phyloP scores from a whole-genome alignment of 2,888 invertebrate genomes.

The Cerastis leucographa region DNA sequence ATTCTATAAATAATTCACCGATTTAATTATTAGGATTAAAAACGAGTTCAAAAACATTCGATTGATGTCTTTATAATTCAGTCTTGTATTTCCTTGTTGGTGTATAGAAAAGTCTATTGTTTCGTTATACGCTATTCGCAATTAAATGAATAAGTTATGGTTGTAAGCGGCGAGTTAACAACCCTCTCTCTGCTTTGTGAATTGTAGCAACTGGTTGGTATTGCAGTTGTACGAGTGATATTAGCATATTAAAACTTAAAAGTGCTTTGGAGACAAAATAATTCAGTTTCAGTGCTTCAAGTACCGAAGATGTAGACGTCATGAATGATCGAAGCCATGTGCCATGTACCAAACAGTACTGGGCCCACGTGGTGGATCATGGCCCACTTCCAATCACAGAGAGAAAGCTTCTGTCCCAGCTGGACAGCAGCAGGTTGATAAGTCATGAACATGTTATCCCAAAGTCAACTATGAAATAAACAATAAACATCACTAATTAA shows the following conservation, averaged over 20 bases:
- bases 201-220: constrained; percentile 31
- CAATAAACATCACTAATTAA: constrained; percentile 18
- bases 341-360: neutral
- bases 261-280: neutral
- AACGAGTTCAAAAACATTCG: constrained; percentile 14
- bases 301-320: no score
- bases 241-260: constrained; percentile 16
- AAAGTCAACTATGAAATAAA: neutral
- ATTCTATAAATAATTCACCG: constrained; percentile 11
- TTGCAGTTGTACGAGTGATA: constrained; percentile 15
- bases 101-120: constrained; percentile 48
- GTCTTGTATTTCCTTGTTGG: constrained; percentile 35
- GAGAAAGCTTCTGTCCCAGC: neutral
- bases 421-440: no score
- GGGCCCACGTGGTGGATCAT: neutral
- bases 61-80: constrained; percentile 18
- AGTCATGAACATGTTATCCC: neutral
- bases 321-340: neutral
- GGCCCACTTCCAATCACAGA: no score
- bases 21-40: constrained; percentile 19
- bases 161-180: constrained; percentile 32
- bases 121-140: constrained; percentile 31
- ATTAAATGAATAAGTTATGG: constrained; percentile 53
- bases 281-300: no score
- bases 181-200: constrained; percentile 44